Conservation (phyloP, 2,797 vertebrate genomes). For the Acomys russatus region DNA sequence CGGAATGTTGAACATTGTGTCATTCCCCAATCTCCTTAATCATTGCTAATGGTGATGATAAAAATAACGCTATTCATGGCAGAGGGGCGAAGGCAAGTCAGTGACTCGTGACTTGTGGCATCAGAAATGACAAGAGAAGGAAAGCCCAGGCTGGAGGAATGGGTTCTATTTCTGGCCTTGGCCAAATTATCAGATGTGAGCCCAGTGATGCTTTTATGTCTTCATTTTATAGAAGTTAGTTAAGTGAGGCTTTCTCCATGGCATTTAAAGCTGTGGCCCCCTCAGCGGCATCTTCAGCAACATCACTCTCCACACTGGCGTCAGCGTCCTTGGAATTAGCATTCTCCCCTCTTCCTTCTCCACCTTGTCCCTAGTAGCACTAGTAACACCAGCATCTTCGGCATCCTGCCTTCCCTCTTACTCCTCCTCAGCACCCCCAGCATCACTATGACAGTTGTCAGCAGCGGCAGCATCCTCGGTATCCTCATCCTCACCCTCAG, state of each 20-base stretch:
- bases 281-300: too few relatives aligned
- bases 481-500: too few relatives aligned
- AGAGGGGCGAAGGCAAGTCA: neutral
- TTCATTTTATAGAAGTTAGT: neutral
- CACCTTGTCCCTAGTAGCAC: too few relatives aligned
- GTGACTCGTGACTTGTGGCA: fast-evolving
- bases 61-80: constrained; percentile 60
- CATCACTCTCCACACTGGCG: too few relatives aligned
- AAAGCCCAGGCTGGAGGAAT: neutral
- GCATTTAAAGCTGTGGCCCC: neutral
- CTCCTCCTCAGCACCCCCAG: neutral
- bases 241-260: neutral
- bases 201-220: neutral
- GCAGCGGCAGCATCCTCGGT: neutral
- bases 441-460: neutral
- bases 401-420: neutral
- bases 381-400: neutral
- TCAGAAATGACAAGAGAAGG: neutral
- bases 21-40: constrained; percentile 71
- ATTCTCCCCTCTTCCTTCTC: neutral
- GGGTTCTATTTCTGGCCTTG: neutral
- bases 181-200: neutral
- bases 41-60: constrained; percentile 68
- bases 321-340: neutral
- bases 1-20: constrained; percentile 64